These are phyloP conservation scores for Discoglossus pictus DNA, from an alignment of 2,797 vertebrate genomes.

Conservation along the genomic window DNA sequence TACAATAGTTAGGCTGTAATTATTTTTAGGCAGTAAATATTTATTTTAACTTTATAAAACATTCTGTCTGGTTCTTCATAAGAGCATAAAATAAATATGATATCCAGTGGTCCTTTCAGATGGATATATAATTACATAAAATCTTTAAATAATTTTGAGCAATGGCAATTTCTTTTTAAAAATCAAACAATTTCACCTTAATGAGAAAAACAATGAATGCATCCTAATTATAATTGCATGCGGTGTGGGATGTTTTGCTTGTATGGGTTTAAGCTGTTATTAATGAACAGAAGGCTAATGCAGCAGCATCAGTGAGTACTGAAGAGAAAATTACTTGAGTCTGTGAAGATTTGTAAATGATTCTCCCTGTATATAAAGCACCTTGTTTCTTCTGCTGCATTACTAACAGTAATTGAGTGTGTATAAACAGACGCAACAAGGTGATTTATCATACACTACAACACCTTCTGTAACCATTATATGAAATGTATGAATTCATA, in stretches of 20 bases:
- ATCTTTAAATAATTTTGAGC: no score
- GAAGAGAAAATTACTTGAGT: constrained; percentile 12
- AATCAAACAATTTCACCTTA: not conserved
- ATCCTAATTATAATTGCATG: constrained; percentile 7
- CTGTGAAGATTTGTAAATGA: constrained; percentile 20
- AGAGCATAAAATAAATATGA: no score
- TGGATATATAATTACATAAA: no score
- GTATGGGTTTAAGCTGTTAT: constrained; percentile 9
- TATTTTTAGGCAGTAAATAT: no score
- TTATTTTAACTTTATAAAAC: no score
- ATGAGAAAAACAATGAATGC: not conserved
- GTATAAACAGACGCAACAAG: constrained; percentile 3
- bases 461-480: not conserved
- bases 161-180: no score
- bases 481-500: not conserved
- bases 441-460: constrained; percentile 27
- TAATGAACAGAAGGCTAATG: constrained; percentile 27
- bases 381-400: constrained; percentile 25
- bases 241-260: constrained; percentile 4
- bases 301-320: constrained; percentile 10
- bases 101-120: no score
- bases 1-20: no score
- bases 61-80: no score
- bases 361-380: constrained; percentile 25
- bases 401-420: constrained; percentile 21